Conservation (phyloP, 2,797 vertebrate genomes). For the Sylvilagus floridanus region DNA sequence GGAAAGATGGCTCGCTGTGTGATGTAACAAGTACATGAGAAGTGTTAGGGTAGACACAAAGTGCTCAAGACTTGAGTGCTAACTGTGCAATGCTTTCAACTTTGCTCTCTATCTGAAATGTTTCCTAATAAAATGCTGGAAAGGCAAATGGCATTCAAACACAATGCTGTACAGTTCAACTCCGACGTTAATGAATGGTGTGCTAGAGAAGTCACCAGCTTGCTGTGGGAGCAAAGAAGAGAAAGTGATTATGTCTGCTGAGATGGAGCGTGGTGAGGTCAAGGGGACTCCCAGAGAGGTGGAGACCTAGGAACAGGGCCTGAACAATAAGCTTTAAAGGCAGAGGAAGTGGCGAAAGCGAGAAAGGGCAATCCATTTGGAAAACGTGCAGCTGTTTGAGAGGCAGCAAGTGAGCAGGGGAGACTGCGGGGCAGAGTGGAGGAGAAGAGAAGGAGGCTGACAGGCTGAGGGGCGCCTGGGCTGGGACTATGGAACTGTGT, state of each 20-base stretch:
- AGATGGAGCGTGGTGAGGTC: neutral
- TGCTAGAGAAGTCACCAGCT: neutral
- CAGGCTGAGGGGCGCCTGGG: neutral
- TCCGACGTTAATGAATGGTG: neutral
- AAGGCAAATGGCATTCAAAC: neutral
- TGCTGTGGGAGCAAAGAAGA: neutral
- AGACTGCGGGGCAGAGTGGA: neutral
- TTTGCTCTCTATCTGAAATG: neutral
- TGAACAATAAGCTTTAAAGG: slow-evolving; percentile 42
- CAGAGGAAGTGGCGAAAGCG: neutral
- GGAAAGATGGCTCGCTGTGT: neutral
- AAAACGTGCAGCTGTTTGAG: neutral
- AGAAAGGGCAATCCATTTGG: neutral
- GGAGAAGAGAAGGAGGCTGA: neutral
- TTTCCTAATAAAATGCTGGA: neutral
- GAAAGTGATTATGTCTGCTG: neutral
- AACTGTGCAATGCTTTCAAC: neutral
- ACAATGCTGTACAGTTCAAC: neutral
- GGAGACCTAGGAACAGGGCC: neutral
- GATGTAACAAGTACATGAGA: neutral
- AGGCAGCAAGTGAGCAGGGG: neutral
- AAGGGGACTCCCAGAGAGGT: neutral
- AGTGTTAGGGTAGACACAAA: neutral
- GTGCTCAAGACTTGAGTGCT: neutral
- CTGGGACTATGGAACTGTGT: neutral